Conservation (phyloP, 2,888 invertebrate species). For the Lumbricus terrestris region DNA sequence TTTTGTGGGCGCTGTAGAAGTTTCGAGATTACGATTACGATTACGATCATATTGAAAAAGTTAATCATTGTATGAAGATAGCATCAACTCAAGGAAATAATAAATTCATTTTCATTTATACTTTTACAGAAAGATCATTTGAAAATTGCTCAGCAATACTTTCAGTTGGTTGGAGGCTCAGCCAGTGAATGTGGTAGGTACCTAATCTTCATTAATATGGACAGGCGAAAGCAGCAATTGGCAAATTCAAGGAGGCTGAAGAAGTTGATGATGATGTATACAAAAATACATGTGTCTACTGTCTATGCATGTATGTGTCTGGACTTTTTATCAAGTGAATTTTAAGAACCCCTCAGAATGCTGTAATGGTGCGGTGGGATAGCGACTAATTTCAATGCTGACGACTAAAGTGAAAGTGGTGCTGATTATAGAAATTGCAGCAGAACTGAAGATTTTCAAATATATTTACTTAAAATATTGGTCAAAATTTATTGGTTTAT, state of each 20-base stretch:
- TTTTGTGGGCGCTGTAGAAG: too few relatives aligned
- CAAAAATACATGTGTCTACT: too few relatives aligned
- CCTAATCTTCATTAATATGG: background rate
- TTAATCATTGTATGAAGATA: background rate
- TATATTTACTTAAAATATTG: too few relatives aligned
- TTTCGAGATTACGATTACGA: too few relatives aligned
- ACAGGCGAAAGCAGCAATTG: slow-evolving; percentile 82
- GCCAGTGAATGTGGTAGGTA: slow-evolving; percentile 78
- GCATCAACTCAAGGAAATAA: background rate
- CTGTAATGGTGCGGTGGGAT: background rate
- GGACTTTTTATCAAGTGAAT: too few relatives aligned
- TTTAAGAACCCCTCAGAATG: too few relatives aligned
- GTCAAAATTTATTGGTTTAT: background rate
- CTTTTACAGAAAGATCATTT: slow-evolving; percentile 80
- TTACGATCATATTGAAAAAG: too few relatives aligned
- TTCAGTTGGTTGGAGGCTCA: slow-evolving; percentile 92
- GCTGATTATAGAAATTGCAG: background rate
- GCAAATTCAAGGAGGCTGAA: slow-evolving; percentile 91
- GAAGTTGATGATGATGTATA: slow-evolving; percentile 64
- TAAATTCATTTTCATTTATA: background rate
- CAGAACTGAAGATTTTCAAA: background rate
- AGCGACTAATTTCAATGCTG: background rate
- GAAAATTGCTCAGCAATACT: slow-evolving; percentile 92
- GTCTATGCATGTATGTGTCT: too few relatives aligned
- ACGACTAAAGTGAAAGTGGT: background rate